A percentile compares a stretch with the other conserved stretches of the same genome.
Evolutionary conservation across 2,113 vertebrate genomes (phyloP).

Genomic region (Festucalex cinctus): DNA sequence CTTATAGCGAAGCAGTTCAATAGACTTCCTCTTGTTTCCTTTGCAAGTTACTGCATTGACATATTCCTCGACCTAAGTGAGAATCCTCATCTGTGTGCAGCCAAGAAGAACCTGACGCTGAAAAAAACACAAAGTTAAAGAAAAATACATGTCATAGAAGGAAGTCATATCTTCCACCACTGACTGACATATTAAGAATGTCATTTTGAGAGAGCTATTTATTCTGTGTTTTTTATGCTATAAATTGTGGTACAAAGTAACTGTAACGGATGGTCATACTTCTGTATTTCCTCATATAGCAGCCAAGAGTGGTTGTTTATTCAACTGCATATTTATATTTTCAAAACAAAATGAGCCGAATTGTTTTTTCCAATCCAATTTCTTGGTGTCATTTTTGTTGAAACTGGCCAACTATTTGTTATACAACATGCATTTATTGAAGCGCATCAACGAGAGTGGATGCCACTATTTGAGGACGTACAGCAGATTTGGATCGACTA

Average conservation of each 20-base stretch:
- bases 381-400: not conserved
- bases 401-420: too few species aligned
- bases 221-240: not conserved
- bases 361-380: not conserved
- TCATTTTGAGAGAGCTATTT: not conserved
- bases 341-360: not conserved
- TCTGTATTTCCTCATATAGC: not conserved
- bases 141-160: conserved; percentile 45
- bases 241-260: too few species aligned
- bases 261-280: not conserved
- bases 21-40: conserved; percentile 55
- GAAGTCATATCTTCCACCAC: not conserved
- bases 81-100: conserved; percentile 60
- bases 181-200: not conserved
- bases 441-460: too few species aligned
- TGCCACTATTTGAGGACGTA: not conserved
- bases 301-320: not conserved
- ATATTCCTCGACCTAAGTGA: conserved; percentile 60
- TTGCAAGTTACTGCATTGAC: conserved; percentile 52
- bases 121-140: conserved; percentile 51
- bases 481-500: not conserved
- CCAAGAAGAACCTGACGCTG: conserved; percentile 59
- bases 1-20: conserved; percentile 52
- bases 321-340: not conserved
- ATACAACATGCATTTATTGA: too few species aligned